Percentiles rank a stretch among this genome's conserved stretches.
These are phyloP conservation scores for Monochamus alternatus DNA, from an alignment of 2,888 invertebrate genomes.

Conservation along the genomic window DNA sequence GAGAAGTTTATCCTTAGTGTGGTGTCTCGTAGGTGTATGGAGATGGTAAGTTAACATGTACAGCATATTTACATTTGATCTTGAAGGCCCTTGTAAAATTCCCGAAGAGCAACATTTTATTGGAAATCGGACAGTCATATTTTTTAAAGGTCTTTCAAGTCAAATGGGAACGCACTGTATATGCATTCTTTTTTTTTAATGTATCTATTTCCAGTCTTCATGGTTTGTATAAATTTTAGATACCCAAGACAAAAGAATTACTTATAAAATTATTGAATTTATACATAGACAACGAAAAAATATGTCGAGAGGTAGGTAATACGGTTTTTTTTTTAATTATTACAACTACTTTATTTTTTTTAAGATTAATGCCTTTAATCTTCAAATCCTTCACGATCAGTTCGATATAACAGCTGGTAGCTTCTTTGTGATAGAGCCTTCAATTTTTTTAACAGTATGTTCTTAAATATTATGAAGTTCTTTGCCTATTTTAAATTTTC, in stretches of 20 bases:
- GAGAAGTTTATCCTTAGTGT: background rate
- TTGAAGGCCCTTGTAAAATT: too few species aligned
- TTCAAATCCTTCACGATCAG: slow-evolving; percentile 19
- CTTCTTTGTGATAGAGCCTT: background rate
- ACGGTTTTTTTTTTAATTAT: too few species aligned
- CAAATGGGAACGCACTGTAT: too few species aligned
- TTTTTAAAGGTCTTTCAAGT: too few species aligned
- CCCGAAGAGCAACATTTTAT: too few species aligned
- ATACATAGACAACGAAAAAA: background rate
- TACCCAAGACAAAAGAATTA: background rate
- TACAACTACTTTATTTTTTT: background rate
- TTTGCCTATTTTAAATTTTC: background rate
- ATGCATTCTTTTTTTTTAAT: too few species aligned
- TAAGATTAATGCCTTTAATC: slow-evolving; percentile 8
- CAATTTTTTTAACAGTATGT: slow-evolving; percentile 15
- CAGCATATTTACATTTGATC: too few species aligned
- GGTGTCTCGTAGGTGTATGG: slow-evolving; percentile 3
- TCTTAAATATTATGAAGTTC: too few species aligned
- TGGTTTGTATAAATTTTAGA: background rate
- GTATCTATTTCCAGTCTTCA: background rate
- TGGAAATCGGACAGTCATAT: too few species aligned
- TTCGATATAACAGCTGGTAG: slow-evolving; percentile 15
- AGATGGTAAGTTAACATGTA: background rate
- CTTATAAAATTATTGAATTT: background rate
- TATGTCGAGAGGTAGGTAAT: slow-evolving; percentile 2